Evolutionary conservation across 2,113 vertebrate genomes (phyloP).

Genomic region (Rostratula benghalensis): DNA sequence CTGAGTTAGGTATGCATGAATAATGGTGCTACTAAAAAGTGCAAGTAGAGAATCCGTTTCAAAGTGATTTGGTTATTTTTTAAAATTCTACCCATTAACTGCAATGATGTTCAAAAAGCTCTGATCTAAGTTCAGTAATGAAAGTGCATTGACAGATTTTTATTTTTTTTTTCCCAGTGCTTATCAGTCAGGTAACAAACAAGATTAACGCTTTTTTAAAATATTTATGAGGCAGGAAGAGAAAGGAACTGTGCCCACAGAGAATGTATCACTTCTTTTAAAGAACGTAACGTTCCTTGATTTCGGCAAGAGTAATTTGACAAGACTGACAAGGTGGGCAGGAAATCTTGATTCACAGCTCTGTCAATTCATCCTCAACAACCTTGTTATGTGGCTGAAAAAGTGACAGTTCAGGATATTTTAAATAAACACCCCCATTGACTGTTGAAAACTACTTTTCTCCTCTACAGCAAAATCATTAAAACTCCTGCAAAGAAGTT

Average conservation of each 20-base stretch:
- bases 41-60: not conserved
- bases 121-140: slow-evolving; percentile 2
- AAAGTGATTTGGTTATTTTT: not conserved
- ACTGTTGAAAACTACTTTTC: slow-evolving; percentile 40
- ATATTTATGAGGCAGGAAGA: slow-evolving; percentile 40
- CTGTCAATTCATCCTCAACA: slow-evolving; percentile 41
- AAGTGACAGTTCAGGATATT: slow-evolving; percentile 32
- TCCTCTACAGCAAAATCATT: slow-evolving; percentile 35
- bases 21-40: not conserved
- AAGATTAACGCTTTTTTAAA: slow-evolving; percentile 23
- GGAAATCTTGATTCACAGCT: slow-evolving; percentile 45
- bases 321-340: slow-evolving; percentile 55
- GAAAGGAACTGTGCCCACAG: not conserved
- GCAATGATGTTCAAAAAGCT: not conserved
- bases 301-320: slow-evolving; percentile 42
- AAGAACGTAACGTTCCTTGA: slow-evolving; percentile 2
- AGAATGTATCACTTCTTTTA: slow-evolving; percentile 13
- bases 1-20: not conserved
- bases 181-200: slow-evolving; percentile 53
- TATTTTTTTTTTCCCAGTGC: not conserved
- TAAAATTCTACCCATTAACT: not conserved
- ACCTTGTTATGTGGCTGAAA: slow-evolving; percentile 16
- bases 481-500: slow-evolving; percentile 22
- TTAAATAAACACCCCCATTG: slow-evolving; percentile 43
- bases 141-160: slow-evolving; percentile 11